These are phyloP conservation scores for Cotesia congregata DNA, from an alignment of 2,888 invertebrate species.

Conservation along the genomic window DNA sequence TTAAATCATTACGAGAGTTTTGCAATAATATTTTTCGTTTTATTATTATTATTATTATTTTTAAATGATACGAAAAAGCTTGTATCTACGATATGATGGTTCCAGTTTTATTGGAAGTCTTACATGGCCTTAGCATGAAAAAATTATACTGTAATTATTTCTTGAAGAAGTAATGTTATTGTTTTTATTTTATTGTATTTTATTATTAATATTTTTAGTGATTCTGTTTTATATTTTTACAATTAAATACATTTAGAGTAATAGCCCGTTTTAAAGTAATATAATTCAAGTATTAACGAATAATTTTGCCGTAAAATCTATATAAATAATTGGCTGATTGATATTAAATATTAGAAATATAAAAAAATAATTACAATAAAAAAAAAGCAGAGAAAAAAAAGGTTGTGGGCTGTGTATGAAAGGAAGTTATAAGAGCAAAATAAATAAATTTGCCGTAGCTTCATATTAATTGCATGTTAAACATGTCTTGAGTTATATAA, in stretches of 20 bases:
- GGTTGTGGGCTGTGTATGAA: slow-evolving; percentile 59
- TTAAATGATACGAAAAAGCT: slow-evolving; percentile 51
- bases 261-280: neutral
- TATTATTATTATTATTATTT: slow-evolving; percentile 65
- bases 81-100: slow-evolving; percentile 55
- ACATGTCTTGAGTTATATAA: slow-evolving; percentile 65
- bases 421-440: slow-evolving; percentile 68
- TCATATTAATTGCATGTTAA: slow-evolving; percentile 70
- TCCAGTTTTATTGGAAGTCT: slow-evolving; percentile 70
- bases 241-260: neutral
- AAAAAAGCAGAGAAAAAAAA: slow-evolving; percentile 41
- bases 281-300: neutral
- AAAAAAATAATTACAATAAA: slow-evolving; percentile 13
- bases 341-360: slow-evolving; percentile 10
- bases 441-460: slow-evolving; percentile 68
- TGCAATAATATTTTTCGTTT: slow-evolving; percentile 62
- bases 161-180: slow-evolving; percentile 15
- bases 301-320: neutral
- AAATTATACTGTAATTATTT: slow-evolving; percentile 30
- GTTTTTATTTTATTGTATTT: neutral
- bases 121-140: slow-evolving; percentile 59
- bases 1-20: slow-evolving; percentile 53
- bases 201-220: neutral
- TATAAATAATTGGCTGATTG: neutral
- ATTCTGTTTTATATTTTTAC: neutral